Evolutionary conservation across 2,888 invertebrate genomes (phyloP).

Genomic region (Leptura quadrifasciata): DNA sequence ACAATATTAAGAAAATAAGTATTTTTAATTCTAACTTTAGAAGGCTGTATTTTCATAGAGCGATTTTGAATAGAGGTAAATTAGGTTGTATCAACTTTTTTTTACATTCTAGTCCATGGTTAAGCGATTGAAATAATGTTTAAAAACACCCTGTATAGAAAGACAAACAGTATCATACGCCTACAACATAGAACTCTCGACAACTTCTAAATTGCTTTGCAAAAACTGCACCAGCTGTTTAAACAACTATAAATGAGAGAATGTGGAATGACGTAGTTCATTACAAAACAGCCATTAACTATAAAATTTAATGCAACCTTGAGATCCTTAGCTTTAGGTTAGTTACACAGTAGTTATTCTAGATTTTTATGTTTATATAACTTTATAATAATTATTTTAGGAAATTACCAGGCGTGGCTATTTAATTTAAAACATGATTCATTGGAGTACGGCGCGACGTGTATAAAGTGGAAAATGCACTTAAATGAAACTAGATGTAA

Average conservation of each 20-base stretch:
- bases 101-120: no score
- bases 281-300: slow-evolving; percentile 49
- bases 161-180: no score
- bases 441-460: background rate
- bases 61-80: no score
- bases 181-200: background rate
- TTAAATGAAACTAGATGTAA: no score
- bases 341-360: slow-evolving; percentile 29
- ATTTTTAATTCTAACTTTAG: no score
- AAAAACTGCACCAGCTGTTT: slow-evolving; percentile 27
- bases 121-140: no score
- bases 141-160: no score
- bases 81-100: no score
- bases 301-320: slow-evolving; percentile 46
- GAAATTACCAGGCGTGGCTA: background rate
- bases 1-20: no score
- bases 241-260: slow-evolving; percentile 40
- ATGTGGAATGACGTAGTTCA: slow-evolving; percentile 47
- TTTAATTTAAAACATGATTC: background rate
- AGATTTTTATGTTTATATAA: slow-evolving; percentile 18
- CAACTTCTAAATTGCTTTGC: background rate
- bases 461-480: background rate
- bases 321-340: slow-evolving; percentile 33
- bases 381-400: slow-evolving; percentile 23
- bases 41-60: no score